phyloP scores from a whole-genome alignment of 2,797 vertebrate genomes.

The Myotis findleyi region DNA sequence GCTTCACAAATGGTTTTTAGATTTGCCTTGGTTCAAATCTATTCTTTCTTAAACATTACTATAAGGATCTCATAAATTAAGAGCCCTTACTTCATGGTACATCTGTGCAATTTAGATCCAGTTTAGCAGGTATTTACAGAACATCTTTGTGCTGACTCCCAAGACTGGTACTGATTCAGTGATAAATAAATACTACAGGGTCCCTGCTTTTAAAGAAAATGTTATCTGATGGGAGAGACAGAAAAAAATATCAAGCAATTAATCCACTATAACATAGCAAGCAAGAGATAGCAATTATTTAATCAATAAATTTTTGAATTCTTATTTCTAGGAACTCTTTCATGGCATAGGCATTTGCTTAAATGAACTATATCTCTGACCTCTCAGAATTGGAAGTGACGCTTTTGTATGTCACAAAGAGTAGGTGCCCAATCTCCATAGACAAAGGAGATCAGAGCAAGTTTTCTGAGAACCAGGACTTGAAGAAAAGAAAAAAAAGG shows the following conservation, averaged over 20 bases:
- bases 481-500: background rate
- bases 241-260: conserved; percentile 38
- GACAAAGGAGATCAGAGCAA: background rate
- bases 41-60: conserved; percentile 60
- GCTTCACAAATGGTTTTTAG: conserved; percentile 75
- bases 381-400: background rate
- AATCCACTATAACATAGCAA: conserved; percentile 7
- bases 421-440: background rate
- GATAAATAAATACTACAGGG: background rate
- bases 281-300: background rate
- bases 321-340: background rate
- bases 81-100: conserved; percentile 22
- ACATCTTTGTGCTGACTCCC: conserved; percentile 21
- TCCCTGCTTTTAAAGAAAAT: background rate
- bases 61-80: conserved; percentile 53
- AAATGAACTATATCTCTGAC: background rate
- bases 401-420: background rate
- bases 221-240: background rate
- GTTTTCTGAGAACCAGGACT: background rate
- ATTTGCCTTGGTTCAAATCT: conserved; percentile 66
- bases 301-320: background rate
- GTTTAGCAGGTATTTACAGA: conserved; percentile 38
- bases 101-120: conserved; percentile 8
- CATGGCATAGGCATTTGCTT: background rate
- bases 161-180: background rate